Base-by-base conservation (phyloP, 2,888 invertebrate genomes). In the Acronicta alni region DNA sequence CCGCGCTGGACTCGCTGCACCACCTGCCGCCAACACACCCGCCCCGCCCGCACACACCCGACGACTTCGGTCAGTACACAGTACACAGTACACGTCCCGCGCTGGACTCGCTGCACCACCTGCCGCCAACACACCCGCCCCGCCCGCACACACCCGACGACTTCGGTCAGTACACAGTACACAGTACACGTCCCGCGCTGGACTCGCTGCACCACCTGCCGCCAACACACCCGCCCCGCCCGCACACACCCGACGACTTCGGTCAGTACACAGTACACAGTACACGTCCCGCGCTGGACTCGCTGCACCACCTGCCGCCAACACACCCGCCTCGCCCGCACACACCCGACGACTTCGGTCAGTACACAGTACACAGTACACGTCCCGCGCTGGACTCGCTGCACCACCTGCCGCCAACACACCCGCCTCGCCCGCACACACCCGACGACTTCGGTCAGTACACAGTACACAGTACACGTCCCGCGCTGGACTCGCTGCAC, bases 1-100 rank as follows among this genome's bases (percentile, higher is more conserved):
- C 96, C 59, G 96, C 96, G 17, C 90, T 96, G 10, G 96, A 96
- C 85, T 94, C 95, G 23, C 90, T 95, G 59, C 93, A 93, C 49
- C 87, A 83, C 69, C 79, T 84, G 30, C 37, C 12, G 39, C 52
- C 10, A 12, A 2, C 23, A 9, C 26, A 15, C 10, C 10, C 43
- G 4, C 23, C 10, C 8, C 23, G 15, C 15, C 26, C 15, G 3
- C 41, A 41, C 17, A 57, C 74, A 7, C 86, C 87, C 0, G 89
- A 89, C 0, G 92, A 93, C 71, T 81, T 91, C 16, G 92, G 92
- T 92, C 9, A 47, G 74, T 43, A 20, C 20, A 20, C 20, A 20
- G 5, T 10, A 30, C 30, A 12, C 9, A 38, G 32, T 37, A 39
- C 12, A 32, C 32, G 32, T 32, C 3, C 96, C 59, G 96, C 96